Evolutionary conservation across 2,888 invertebrate genomes (phyloP), one percentile per base, ranked within the genome.

Genomic region (Micoletzkya japonica): DNA sequence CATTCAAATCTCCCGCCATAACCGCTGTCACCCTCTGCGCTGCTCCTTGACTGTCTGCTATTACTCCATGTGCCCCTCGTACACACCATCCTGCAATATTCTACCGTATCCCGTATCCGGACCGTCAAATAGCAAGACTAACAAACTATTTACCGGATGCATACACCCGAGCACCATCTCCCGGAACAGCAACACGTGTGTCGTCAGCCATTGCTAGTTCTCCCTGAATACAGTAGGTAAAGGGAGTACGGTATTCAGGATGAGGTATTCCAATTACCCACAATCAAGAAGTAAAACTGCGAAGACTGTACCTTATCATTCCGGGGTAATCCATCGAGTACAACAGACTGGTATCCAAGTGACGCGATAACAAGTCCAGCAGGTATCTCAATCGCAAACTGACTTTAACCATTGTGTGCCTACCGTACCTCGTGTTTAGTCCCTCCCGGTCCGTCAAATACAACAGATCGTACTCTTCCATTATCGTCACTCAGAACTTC

Each of bases 321-420:
- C 52, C 74, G 73, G 6, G 78, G 80, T 7, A 80, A 74, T 58
- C 80, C 81, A 7, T 78, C 74, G n/a, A 84, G 70, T 24, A 82
- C 76, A 32, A 81, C 72, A 44, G 77, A 76, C 63, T 83, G 77
- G 70, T 82, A 86, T 4, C 85, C 85, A 28, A 85, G 80, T 28
- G 82, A 81, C 70, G 82, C 82, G 26, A 86, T 82, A 52, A 86
- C 90, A 81, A 95, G 87, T 77, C 91, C 90, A 83, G 49, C 50
- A 10, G 49, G 24, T 50, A 30, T 50, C 32, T 63, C 63, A n/a
- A n/a, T n/a, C 26, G 20, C 26, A 56, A 17, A 56, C 17, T 26
- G 26, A 24, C 10, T 28, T 34, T 56, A 17, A 66, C 50, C 20
- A n/a, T n/a, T n/a, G n/a, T n/a, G n/a, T n/a, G n/a, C n/a, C n/a